Evolutionary conservation across 2,797 vertebrate genomes (phyloP).

Genomic region (Hoplostethus atlanticus): DNA sequence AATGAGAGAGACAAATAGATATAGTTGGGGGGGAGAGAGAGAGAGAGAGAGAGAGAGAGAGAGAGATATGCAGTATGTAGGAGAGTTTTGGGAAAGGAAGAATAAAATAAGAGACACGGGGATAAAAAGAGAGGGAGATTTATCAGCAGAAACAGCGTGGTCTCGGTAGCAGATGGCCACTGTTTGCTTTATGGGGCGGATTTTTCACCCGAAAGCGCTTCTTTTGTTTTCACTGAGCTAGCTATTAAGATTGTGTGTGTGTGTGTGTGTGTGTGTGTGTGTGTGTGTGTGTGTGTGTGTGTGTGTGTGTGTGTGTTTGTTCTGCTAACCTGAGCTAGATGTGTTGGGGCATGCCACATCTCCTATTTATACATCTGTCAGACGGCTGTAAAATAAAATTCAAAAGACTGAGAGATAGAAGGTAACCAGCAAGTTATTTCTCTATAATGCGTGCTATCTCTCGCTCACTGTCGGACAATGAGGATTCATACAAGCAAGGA

Average conservation of each 20-base stretch:
- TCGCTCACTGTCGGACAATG: neutral
- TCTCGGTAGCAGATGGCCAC: slow-evolving; percentile 52
- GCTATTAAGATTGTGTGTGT: neutral
- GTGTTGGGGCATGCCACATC: slow-evolving; percentile 14
- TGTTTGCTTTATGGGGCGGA: slow-evolving; percentile 20
- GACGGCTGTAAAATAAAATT: neutral
- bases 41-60: neutral
- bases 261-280: neutral
- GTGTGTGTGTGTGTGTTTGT: neutral
- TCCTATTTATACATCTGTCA: neutral
- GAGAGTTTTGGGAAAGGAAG: too few relatives aligned
- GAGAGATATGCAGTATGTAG: neutral
- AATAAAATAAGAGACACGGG: slow-evolving; percentile 7
- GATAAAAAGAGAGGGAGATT: slow-evolving; percentile 32
- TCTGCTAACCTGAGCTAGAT: slow-evolving; percentile 2
- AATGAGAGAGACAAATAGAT: neutral
- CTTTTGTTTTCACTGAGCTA: slow-evolving; percentile 8
- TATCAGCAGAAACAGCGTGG: slow-evolving; percentile 26
- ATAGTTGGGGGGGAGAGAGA: neutral
- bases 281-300: neutral
- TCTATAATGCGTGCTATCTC: too few relatives aligned
- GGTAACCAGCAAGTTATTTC: too few relatives aligned
- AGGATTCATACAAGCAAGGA: neutral
- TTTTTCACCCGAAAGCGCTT: slow-evolving; percentile 5
- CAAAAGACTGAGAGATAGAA: neutral